Percentiles rank a stretch among this genome's conserved stretches.
Conservation (phyloP, 1,140 invertebrate species). For the Solenopsis fugax region DNA sequence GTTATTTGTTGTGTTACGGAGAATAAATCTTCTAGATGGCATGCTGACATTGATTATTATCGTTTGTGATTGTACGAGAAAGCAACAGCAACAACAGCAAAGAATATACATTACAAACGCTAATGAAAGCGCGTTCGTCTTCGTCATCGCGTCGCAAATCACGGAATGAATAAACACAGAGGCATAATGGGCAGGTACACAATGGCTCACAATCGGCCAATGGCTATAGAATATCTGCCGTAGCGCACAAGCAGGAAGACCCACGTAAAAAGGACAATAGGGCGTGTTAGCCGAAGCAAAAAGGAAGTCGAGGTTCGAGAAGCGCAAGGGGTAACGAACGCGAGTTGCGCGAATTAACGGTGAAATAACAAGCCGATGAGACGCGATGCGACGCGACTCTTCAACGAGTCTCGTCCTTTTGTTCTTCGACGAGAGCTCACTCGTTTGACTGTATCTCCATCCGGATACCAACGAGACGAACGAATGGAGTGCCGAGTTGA, state of each 20-base stretch:
- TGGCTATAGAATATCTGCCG: slow-evolving; percentile 62
- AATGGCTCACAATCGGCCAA: slow-evolving; percentile 71
- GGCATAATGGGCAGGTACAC: slow-evolving; percentile 70
- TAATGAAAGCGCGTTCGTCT: slow-evolving; percentile 67
- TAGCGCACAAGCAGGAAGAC: slow-evolving; percentile 59
- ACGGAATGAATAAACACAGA: slow-evolving; percentile 42
- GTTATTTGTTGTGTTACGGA: background rate
- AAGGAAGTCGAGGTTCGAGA: slow-evolving; percentile 32
- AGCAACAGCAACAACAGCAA: background rate
- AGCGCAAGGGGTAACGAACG: slow-evolving; percentile 39
- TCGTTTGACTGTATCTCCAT: slow-evolving; percentile 21
- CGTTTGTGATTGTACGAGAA: slow-evolving; percentile 14
- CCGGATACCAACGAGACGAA: background rate
- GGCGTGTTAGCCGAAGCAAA: slow-evolving; percentile 47
- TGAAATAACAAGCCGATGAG: slow-evolving; percentile 53
- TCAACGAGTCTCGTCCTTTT: slow-evolving; percentile 14
- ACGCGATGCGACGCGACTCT: slow-evolving; percentile 13
- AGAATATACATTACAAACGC: slow-evolving; percentile 59
- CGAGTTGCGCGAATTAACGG: slow-evolving; percentile 69
- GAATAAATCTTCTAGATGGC: slow-evolving; percentile 29
- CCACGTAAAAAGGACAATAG: slow-evolving; percentile 72
- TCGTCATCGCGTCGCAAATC: slow-evolving; percentile 56
- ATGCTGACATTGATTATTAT: slow-evolving; percentile 42
- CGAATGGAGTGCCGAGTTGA: background rate
- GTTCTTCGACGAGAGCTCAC: background rate